Conservation (phyloP, 2,113 vertebrate genomes). For the Desmodus rotundus region DNA sequence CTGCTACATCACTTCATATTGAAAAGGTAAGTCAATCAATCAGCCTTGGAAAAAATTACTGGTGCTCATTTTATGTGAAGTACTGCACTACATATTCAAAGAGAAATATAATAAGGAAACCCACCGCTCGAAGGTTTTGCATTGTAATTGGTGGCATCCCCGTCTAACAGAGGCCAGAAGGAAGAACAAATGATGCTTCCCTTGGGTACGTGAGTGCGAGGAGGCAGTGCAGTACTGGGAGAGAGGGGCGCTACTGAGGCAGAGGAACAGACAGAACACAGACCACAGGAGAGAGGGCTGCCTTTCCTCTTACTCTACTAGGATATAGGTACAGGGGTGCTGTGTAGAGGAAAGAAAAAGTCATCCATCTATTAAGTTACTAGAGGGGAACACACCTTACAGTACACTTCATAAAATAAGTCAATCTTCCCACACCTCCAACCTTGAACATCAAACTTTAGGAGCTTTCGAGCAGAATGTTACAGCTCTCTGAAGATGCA, state of each 20-base stretch:
- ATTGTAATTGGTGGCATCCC: not conserved
- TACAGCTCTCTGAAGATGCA: not conserved
- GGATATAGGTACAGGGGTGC: not conserved
- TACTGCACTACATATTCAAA: not conserved
- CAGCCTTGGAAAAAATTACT: not conserved
- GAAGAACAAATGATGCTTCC: not conserved
- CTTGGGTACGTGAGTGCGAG: not conserved
- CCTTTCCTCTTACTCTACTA: not conserved
- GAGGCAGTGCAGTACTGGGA: not conserved
- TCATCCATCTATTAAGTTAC: not conserved
- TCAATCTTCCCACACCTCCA: not conserved
- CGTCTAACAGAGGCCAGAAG: not conserved
- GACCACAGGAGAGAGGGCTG: not conserved
- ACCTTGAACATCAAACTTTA: not conserved
- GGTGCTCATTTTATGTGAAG: conserved; percentile 20
- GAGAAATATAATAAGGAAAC: not conserved
- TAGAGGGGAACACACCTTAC: not conserved
- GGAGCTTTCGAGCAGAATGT: not conserved
- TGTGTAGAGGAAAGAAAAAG: not conserved
- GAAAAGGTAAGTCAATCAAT: conserved; percentile 30
- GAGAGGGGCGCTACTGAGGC: not conserved
- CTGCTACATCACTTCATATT: conserved; percentile 14
- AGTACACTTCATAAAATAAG: not conserved
- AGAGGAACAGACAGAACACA: not conserved
- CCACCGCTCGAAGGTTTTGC: not conserved